Percentiles rank a stretch among this genome's conserved stretches.
Conservation (phyloP, 2,888 invertebrate genomes). For the Drosophila tanythrix region DNA sequence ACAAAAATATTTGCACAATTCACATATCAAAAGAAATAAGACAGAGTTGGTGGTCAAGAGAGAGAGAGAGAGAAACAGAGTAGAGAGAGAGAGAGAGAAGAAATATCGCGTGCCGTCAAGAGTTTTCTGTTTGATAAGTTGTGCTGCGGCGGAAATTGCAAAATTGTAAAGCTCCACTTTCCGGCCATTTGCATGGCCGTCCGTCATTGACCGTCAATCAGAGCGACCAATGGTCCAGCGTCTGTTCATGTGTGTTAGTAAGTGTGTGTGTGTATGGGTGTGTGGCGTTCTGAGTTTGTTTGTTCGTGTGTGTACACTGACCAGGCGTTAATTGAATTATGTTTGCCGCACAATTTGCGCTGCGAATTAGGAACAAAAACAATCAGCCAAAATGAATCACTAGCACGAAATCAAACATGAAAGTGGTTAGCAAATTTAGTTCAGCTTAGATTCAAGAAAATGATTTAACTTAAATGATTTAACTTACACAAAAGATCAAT, state of each 20-base stretch:
- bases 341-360: slow-evolving; percentile 73
- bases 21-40: slow-evolving; percentile 55
- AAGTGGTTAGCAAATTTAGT: slow-evolving; percentile 15
- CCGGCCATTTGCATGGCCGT: slow-evolving; percentile 64
- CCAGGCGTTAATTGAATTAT: slow-evolving; percentile 77
- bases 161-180: slow-evolving; percentile 75
- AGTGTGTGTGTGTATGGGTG: slow-evolving; percentile 12
- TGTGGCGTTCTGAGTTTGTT: slow-evolving; percentile 14
- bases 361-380: slow-evolving; percentile 40
- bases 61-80: not conserved
- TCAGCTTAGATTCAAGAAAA: not conserved
- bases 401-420: slow-evolving; percentile 13
- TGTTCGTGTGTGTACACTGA: slow-evolving; percentile 44
- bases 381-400: slow-evolving; percentile 36
- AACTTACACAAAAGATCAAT: not conserved
- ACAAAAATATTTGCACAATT: slow-evolving; percentile 64
- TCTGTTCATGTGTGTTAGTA: slow-evolving; percentile 4
- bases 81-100: slow-evolving; percentile 4
- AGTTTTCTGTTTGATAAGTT: slow-evolving; percentile 74
- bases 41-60: slow-evolving; percentile 6
- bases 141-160: slow-evolving; percentile 72
- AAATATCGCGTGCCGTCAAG: slow-evolving; percentile 33
- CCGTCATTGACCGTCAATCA: slow-evolving; percentile 34
- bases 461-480: too few relatives aligned
- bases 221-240: slow-evolving; percentile 24